These are phyloP conservation scores for Aphelocoma coerulescens DNA, from an alignment of 2,113 vertebrate species.

Conservation along the genomic window DNA sequence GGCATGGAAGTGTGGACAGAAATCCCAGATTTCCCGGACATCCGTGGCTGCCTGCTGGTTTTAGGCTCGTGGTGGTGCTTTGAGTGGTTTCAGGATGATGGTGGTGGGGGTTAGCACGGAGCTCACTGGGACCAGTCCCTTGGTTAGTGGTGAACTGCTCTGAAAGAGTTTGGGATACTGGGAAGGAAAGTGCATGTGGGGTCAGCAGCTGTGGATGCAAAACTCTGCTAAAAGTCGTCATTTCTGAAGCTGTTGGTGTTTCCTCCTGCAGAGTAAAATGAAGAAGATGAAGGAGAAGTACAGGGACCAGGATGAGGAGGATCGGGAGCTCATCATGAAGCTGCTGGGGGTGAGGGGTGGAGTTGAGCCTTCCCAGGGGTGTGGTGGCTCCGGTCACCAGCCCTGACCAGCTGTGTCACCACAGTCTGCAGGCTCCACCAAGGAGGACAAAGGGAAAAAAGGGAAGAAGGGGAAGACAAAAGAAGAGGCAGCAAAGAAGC, in stretches of 20 bases:
- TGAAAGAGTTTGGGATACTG: neutral
- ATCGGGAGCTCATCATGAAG: slow-evolving; percentile 95
- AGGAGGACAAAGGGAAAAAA: slow-evolving; percentile 88
- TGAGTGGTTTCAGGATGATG: neutral
- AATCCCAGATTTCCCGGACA: neutral
- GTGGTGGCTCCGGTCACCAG: accelerated
- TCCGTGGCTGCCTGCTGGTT: neutral
- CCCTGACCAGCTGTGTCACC: neutral
- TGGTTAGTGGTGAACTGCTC: neutral
- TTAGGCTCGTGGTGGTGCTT: neutral
- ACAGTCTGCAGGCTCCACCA: slow-evolving; percentile 86
- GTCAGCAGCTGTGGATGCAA: neutral
- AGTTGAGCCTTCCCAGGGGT: neutral
- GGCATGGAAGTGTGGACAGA: neutral
- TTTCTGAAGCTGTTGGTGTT: neutral
- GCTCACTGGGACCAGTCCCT: neutral
- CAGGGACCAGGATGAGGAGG: slow-evolving; percentile 97
- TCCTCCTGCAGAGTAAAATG: slow-evolving; percentile 85
- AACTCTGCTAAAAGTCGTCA: neutral
- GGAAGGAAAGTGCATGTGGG: accelerated
- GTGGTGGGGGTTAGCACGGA: neutral
- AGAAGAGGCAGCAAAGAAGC: slow-evolving; percentile 78
- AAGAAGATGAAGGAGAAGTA: slow-evolving; percentile 99
- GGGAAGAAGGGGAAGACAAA: slow-evolving; percentile 87
- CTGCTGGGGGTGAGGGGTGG: slow-evolving; percentile 84